Evolutionary conservation across 2,888 invertebrate genomes (phyloP).

Genomic region (Cotesia congregata): DNA sequence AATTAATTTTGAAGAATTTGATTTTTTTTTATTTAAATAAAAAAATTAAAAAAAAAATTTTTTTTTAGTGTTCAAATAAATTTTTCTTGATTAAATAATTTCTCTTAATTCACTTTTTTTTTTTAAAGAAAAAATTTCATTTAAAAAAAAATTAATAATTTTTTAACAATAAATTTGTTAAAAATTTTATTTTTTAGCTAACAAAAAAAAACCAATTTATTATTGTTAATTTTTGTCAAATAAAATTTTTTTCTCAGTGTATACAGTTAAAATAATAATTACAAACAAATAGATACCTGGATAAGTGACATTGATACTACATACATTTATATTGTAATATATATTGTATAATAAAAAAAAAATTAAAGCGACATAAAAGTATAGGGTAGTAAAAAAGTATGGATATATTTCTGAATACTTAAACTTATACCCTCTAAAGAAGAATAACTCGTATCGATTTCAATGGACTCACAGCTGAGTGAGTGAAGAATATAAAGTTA

Average conservation of each 20-base stretch:
- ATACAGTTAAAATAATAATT: constrained; percentile 34
- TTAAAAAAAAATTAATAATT: too few relatives aligned
- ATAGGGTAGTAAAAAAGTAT: constrained; percentile 22
- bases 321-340: constrained; percentile 18
- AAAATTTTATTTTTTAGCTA: too few relatives aligned
- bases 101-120: too few relatives aligned
- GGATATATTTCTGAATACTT: constrained; percentile 9
- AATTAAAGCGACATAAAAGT: background rate
- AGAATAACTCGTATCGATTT: constrained; percentile 60
- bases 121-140: too few relatives aligned
- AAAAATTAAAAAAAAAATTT: too few relatives aligned
- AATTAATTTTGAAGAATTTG: too few relatives aligned
- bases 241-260: background rate
- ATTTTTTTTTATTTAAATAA: too few relatives aligned
- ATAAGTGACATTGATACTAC: constrained; percentile 40
- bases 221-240: too few relatives aligned
- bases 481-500: constrained; percentile 41
- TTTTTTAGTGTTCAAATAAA: too few relatives aligned
- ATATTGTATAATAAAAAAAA: constrained; percentile 2
- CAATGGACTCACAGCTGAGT: constrained; percentile 52
- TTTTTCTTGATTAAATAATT: too few relatives aligned
- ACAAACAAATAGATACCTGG: constrained; percentile 39
- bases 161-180: too few relatives aligned
- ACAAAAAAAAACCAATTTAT: too few relatives aligned
- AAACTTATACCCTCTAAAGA: background rate